Evolutionary conservation across 2,113 vertebrate species (phyloP).

Genomic region (Pogonocichla stellata): DNA sequence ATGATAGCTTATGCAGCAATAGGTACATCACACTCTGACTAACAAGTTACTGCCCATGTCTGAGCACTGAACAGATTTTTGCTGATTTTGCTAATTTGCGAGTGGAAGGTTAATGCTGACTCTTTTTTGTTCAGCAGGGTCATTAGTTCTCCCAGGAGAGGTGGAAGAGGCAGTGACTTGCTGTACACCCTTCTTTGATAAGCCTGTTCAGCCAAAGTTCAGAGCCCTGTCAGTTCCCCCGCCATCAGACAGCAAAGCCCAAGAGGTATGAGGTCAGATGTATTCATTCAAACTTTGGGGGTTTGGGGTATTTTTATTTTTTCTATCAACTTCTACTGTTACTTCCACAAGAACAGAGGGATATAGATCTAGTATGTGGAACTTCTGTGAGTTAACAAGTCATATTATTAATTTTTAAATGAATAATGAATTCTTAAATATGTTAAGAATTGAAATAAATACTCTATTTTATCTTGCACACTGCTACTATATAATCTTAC

Average conservation of each 20-base stretch:
- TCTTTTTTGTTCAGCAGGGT: conserved; percentile 55
- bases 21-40: background rate
- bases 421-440: background rate
- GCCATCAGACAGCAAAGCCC: background rate
- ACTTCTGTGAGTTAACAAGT: background rate
- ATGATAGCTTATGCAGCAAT: background rate
- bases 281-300: background rate
- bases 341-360: background rate
- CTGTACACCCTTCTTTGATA: conserved; percentile 9
- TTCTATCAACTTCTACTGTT: background rate
- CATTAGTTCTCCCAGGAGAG: conserved; percentile 73
- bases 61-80: background rate
- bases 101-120: background rate
- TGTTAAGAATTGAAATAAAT: background rate
- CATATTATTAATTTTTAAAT: background rate
- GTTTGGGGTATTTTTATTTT: background rate
- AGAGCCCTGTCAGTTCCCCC: background rate
- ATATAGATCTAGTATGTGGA: background rate
- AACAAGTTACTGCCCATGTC: background rate
- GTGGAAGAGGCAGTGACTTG: conserved; percentile 47
- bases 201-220: background rate
- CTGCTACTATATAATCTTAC: background rate
- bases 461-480: background rate
- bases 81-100: background rate
- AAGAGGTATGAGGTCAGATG: conserved; percentile 42